Percentiles rank a stretch among this genome's conserved stretches.
Conservation (phyloP, 2,888 invertebrate genomes). For the Onchidella celtica region DNA sequence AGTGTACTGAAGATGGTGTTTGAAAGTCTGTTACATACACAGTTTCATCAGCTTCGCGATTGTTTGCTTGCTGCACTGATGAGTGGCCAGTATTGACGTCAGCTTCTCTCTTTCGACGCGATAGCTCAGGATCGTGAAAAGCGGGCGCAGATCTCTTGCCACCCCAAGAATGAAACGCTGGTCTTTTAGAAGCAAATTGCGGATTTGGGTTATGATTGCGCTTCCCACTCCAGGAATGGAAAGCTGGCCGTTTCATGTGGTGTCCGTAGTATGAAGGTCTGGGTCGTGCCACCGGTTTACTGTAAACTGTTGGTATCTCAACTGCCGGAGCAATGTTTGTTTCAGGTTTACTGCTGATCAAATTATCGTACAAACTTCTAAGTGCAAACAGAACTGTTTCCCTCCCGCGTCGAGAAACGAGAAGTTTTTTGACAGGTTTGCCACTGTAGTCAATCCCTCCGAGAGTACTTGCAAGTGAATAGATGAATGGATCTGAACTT, state of each 20-base stretch:
- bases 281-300: no score
- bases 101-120: not conserved
- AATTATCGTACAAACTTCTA: not conserved
- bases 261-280: not conserved
- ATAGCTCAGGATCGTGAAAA: not conserved
- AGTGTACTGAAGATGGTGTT: not conserved
- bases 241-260: slow-evolving; percentile 17
- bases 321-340: not conserved
- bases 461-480: not conserved
- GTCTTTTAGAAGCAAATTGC: not conserved
- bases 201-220: not conserved
- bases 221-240: slow-evolving; percentile 29
- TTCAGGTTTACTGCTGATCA: not conserved
- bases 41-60: no score
- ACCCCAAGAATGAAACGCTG: not conserved
- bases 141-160: not conserved
- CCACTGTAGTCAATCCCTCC: slow-evolving; percentile 13
- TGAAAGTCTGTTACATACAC: not conserved
- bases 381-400: not conserved
- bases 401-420: not conserved
- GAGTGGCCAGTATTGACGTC: not conserved
- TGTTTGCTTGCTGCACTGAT: no score
- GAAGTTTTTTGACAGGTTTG: not conserved
- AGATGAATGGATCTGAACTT: not conserved
- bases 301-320: no score